Base-by-base conservation (phyloP, 2,797 vertebrate genomes). In the Micropoecilia bifurca region DNA sequence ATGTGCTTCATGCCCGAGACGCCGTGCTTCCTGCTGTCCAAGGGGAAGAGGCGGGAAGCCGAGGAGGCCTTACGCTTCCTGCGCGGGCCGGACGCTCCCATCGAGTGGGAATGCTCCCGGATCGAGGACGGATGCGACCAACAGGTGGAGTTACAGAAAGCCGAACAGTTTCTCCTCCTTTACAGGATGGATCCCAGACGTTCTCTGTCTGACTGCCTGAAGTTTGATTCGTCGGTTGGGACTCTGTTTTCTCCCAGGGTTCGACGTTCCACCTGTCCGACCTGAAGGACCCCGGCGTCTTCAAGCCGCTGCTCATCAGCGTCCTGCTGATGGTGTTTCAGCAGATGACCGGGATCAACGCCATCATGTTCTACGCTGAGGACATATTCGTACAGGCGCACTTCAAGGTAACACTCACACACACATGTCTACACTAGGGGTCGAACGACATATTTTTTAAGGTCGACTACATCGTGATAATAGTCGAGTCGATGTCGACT, bases 1-100 rank as follows among this genome's bases (percentile, higher is more conserved):
- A 97, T 98, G 97, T 96, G 94, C 90, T 97, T 96, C 89, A 96
- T 99, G 98, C 98, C 98, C 0, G 98, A 99, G 92, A 97, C 98
- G 0, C 98, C 98, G 0, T 93, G 96, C 13, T 99, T 96, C 95
- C 94, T 99, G 88, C 93, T 99, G 84, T 94, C 93, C 0, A 93
- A 71, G 83, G 96, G 96, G 12, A 96, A 92, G 81, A 87, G 43
- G 81, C 82, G 90, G 0, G 97, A 99, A 84, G 98, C 98, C 0
- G 85, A 95, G 77, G 95, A 96, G 6, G 93, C 96, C 0, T 86
- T 98, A 74, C 91, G 82, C 25, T 99, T 98, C 89, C 95, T 99
- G 79, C 92, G 97, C 75, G 98, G 98, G 1, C 95, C 95, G 0
- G 88, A 95, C 0, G 95, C 91, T 2, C 93, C 96, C 7, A 92